Conservation (phyloP, 2,888 invertebrate species). For the Dasypogon diadema region DNA sequence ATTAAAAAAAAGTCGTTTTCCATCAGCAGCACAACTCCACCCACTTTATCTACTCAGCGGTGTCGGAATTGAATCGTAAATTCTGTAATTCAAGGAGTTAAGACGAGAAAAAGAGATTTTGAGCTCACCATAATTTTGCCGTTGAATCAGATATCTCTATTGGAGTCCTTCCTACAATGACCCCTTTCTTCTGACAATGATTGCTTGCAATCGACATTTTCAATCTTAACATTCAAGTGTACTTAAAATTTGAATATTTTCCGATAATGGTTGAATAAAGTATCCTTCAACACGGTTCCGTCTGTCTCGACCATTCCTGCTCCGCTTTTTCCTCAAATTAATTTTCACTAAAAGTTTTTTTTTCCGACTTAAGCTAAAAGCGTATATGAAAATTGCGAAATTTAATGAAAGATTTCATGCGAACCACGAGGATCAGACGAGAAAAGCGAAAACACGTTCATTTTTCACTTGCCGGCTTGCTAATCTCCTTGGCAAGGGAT, state of each 20-base stretch:
- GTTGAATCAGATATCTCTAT: not conserved
- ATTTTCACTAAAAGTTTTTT: not conserved
- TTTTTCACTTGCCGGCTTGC: constrained; percentile 4
- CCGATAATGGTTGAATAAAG: constrained; percentile 26
- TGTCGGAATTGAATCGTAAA: not conserved
- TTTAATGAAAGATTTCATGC: constrained; percentile 36
- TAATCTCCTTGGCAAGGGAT: not conserved
- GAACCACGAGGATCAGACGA: not conserved
- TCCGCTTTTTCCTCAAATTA: constrained; percentile 20
- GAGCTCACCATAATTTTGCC: constrained; percentile 1
- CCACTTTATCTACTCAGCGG: not conserved
- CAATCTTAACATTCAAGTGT: not conserved
- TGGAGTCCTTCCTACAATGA: constrained; percentile 5
- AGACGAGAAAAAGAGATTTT: not conserved
- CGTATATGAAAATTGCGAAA: constrained; percentile 29
- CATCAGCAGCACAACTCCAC: not conserved
- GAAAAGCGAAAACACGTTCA: not conserved
- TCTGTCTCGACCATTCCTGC: not conserved
- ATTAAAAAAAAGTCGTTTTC: constrained; percentile 4
- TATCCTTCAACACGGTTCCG: constrained; percentile 11
- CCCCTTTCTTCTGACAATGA: constrained; percentile 3
- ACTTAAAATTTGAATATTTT: constrained; percentile 37
- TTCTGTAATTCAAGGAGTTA: constrained; percentile 12
- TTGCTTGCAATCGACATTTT: not conserved
- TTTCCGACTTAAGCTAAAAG: not conserved